A percentile compares a stretch with the other conserved stretches of the same genome.
Conservation (phyloP, 2,113 vertebrate genomes). For the Lathamus discolor region DNA sequence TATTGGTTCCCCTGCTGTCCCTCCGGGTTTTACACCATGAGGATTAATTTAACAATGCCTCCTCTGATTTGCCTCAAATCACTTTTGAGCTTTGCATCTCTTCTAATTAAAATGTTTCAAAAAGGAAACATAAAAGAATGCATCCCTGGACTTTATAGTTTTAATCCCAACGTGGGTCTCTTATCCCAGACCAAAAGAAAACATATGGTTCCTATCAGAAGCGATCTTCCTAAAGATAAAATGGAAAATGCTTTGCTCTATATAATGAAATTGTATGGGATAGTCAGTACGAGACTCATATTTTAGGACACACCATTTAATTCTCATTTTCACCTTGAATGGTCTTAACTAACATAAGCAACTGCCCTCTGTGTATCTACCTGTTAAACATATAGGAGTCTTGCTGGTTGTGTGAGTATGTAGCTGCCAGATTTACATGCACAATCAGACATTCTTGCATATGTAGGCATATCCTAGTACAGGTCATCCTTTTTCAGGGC, state of each 20-base stretch:
- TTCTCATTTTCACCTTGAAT: not conserved
- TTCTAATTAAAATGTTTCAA: not conserved
- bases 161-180: not conserved
- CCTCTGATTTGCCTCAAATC: not conserved
- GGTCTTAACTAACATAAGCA: not conserved
- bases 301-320: not conserved
- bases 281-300: not conserved
- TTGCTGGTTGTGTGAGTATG: not conserved
- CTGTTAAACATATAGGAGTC: not conserved
- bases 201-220: not conserved
- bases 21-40: not conserved
- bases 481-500: not conserved
- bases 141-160: not conserved
- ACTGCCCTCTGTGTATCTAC: not conserved
- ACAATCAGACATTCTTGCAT: not conserved
- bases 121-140: not conserved
- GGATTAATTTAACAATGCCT: constrained; percentile 16
- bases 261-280: not conserved
- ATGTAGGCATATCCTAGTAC: not conserved
- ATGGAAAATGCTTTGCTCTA: not conserved
- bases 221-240: not conserved
- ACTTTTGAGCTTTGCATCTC: not conserved
- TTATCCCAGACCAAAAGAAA: not conserved
- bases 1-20: not conserved
- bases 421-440: not conserved